Evolutionary conservation across 2,888 invertebrate genomes (phyloP).

Genomic region (Ephialtes manifestator): DNA sequence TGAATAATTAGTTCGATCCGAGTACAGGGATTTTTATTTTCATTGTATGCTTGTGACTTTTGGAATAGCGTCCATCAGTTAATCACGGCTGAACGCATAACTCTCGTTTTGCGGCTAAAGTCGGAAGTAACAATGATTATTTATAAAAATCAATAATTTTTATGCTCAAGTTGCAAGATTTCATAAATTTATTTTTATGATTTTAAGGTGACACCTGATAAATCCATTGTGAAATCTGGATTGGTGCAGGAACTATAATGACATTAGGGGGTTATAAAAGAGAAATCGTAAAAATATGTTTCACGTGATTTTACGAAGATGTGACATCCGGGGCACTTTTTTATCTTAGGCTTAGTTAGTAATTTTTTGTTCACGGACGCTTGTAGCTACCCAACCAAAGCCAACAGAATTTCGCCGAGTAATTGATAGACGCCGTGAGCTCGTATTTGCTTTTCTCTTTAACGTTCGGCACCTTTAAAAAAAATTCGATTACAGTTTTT

Average conservation of each 20-base stretch:
- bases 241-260: background rate
- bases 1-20: no score
- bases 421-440: background rate
- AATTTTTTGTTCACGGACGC: background rate
- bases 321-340: background rate
- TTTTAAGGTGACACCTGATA: background rate
- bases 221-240: background rate
- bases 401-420: background rate
- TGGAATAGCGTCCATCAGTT: no score
- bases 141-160: no score
- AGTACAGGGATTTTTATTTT: no score
- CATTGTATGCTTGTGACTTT: no score
- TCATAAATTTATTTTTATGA: no score
- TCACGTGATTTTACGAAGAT: background rate
- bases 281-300: background rate
- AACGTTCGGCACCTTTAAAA: background rate
- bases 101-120: no score
- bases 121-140: no score
- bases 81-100: no score
- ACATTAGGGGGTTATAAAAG: background rate
- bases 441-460: background rate
- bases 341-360: no score
- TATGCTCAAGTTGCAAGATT: no score
- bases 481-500: background rate
- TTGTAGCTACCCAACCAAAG: background rate